phyloP scores from a whole-genome alignment of 2,797 vertebrate genomes.

The Delichon dasypus region DNA sequence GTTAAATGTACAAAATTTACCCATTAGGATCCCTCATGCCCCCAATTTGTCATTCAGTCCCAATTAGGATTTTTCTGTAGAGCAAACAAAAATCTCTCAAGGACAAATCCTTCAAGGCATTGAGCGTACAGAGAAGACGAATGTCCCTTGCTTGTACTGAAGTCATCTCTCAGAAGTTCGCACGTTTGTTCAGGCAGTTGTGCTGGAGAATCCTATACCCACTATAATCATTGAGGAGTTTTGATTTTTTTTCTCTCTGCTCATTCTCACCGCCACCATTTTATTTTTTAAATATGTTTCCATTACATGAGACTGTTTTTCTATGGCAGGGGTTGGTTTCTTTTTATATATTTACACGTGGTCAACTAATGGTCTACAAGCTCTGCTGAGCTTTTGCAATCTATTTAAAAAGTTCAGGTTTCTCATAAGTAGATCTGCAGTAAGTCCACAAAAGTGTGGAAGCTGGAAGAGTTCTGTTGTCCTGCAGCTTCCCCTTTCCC shows the following conservation, averaged over 20 bases:
- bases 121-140: accelerated
- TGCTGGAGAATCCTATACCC: not conserved
- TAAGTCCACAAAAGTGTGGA: not conserved
- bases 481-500: not conserved
- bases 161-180: not conserved
- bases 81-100: not conserved
- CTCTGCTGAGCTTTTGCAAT: not conserved
- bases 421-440: not conserved
- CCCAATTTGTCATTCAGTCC: not conserved
- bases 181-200: accelerated
- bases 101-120: not conserved
- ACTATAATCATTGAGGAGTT: not conserved
- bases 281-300: not conserved
- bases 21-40: not conserved
- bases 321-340: accelerated
- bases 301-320: not conserved
- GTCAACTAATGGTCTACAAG: not conserved
- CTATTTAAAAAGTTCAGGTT: not conserved
- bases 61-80: not conserved
- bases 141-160: not conserved
- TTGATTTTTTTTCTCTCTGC: not conserved
- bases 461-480: not conserved
- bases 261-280: not conserved
- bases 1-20: not conserved
- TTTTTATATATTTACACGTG: not conserved